Evolutionary conservation across 92 coral and sea anemone species (phyloP).

Genomic region (Heliopora coerulea): DNA sequence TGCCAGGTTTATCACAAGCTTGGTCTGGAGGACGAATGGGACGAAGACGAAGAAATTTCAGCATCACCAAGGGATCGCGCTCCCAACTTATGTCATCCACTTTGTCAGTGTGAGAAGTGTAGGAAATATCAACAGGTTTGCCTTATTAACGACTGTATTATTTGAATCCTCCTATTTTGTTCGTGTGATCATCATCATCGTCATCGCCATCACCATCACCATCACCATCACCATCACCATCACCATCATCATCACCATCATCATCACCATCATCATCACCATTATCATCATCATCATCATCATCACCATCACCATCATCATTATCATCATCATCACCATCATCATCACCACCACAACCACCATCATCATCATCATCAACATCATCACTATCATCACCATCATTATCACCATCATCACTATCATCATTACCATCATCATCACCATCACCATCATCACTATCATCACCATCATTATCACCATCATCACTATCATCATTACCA

Average conservation of each 20-base stretch:
- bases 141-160: too few species aligned
- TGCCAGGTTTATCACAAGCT: constrained; percentile 82
- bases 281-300: not conserved
- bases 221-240: too few species aligned
- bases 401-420: not conserved
- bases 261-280: not conserved
- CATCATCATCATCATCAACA: not conserved
- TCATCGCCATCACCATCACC: not conserved
- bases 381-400: not conserved
- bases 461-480: not conserved
- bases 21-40: constrained; percentile 74
- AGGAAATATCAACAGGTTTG: constrained; percentile 92
- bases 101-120: constrained; percentile 95
- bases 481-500: not conserved
- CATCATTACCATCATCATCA: not conserved
- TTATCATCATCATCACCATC: not conserved
- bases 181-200: not conserved
- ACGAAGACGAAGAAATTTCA: constrained; percentile 69
- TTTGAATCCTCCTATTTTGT: not conserved
- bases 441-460: not conserved
- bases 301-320: constrained; percentile 2
- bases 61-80: constrained; percentile 4
- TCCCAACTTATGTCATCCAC: constrained; percentile 89
- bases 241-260: not conserved
- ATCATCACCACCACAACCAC: not conserved